phyloP scores from a whole-genome alignment of 2,888 invertebrate species.

The Harpalus rufipes region DNA sequence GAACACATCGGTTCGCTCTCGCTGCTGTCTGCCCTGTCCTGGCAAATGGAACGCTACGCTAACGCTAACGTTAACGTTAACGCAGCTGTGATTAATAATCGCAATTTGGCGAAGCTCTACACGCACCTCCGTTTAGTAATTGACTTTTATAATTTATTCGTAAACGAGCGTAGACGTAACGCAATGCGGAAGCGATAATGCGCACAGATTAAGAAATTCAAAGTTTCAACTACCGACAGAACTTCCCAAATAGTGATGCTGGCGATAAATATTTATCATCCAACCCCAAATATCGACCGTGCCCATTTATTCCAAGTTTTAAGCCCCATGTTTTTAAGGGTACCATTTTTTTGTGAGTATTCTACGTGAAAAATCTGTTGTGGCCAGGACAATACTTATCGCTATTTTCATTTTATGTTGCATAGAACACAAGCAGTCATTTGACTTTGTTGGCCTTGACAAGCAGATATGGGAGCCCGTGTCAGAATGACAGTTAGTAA shows the following conservation, averaged over 20 bases:
- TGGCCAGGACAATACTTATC: too few species aligned
- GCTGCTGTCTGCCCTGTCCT: background rate
- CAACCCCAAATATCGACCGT: conserved; percentile 1
- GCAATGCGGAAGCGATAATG: conserved; percentile 53
- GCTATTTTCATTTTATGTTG: too few species aligned
- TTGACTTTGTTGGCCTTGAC: too few species aligned
- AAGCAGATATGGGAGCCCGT: too few species aligned
- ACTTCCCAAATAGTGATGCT: conserved; percentile 37
- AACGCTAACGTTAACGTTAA: background rate
- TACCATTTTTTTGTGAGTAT: background rate
- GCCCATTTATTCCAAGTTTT: conserved; percentile 7
- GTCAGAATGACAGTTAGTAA: too few species aligned
- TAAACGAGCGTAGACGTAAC: conserved; percentile 47
- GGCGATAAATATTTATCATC: conserved; percentile 41
- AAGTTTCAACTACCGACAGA: conserved; percentile 44
- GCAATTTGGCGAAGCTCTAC: conserved; percentile 45
- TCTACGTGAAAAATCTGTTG: background rate
- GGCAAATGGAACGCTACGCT: conserved; percentile 29
- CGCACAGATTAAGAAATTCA: conserved; percentile 54
- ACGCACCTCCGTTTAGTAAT: conserved; percentile 57
- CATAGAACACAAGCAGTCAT: too few species aligned
- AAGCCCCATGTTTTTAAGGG: conserved; percentile 18
- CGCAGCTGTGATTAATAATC: conserved; percentile 43
- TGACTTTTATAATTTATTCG: conserved; percentile 61
- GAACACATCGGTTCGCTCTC: conserved; percentile 33